These are phyloP conservation scores for Oryzias curvinotus DNA, from an alignment of 2,113 vertebrate genomes.

Conservation along the genomic window DNA sequence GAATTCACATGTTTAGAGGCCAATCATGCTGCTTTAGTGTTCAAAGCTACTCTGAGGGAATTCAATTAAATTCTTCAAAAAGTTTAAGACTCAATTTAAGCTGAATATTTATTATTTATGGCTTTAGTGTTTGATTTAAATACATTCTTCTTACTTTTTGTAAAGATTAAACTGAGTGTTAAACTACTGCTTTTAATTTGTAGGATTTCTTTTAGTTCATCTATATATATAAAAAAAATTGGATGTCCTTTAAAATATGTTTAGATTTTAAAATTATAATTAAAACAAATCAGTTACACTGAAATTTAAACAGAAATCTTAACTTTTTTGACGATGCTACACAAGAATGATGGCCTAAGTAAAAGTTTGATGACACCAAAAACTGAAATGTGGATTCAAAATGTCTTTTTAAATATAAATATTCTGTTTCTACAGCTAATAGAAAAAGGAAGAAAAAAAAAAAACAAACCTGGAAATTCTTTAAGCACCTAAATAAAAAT, in stretches of 20 bases:
- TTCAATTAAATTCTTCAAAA: neutral
- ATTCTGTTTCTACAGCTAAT: too few species aligned
- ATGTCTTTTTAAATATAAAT: too few species aligned
- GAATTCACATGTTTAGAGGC: constrained; percentile 3
- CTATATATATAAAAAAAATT: neutral
- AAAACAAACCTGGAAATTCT: constrained; percentile 5
- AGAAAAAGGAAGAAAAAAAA: too few species aligned
- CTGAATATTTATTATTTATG: constrained; percentile 37
- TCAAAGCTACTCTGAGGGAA: constrained; percentile 1
- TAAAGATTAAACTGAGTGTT: constrained; percentile 11
- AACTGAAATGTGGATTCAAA: too few species aligned
- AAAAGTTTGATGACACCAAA: too few species aligned
- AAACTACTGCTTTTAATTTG: constrained; percentile 7
- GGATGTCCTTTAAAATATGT: too few species aligned
- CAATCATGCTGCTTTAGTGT: constrained; percentile 22
- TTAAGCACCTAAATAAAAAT: neutral
- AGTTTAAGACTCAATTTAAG: constrained; percentile 6
- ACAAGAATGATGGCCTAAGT: too few species aligned
- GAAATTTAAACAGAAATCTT: too few species aligned
- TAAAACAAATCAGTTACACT: too few species aligned
- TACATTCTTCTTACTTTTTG: constrained; percentile 3
- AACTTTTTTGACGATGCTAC: too few species aligned
- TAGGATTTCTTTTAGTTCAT: neutral
- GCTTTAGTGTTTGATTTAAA: constrained; percentile 55
- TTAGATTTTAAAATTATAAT: too few species aligned